phyloP scores from a whole-genome alignment of 2,113 vertebrate species.

The Uropsilus gracilis region DNA sequence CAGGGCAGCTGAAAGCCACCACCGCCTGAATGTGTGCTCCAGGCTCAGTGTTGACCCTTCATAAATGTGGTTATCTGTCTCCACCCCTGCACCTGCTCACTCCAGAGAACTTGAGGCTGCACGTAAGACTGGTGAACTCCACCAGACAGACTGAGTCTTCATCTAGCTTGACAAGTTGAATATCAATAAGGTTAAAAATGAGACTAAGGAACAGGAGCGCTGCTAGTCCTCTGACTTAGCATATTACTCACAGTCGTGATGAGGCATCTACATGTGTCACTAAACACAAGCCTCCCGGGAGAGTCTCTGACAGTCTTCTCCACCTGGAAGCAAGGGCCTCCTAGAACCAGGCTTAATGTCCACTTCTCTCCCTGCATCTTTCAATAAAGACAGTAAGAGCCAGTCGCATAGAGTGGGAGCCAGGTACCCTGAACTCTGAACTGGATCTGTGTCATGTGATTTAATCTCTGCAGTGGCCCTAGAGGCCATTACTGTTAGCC shows the following conservation, averaged over 20 bases:
- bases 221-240: not conserved
- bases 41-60: not conserved
- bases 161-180: not conserved
- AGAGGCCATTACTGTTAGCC: not conserved
- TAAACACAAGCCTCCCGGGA: not conserved
- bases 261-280: not conserved
- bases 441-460: not conserved
- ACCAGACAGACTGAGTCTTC: not conserved
- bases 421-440: fast-evolving
- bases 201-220: not conserved
- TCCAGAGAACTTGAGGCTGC: not conserved
- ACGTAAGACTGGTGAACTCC: slow-evolving; percentile 17
- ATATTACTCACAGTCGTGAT: not conserved
- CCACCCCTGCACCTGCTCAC: not conserved
- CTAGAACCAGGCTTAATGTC: not conserved
- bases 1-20: not conserved
- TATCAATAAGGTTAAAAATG: not conserved
- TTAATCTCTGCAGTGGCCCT: not conserved
- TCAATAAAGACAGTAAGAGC: not conserved
- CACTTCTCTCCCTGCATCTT: not conserved
- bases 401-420: fast-evolving
- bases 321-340: not conserved
- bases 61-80: not conserved
- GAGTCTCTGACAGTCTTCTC: not conserved
- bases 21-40: not conserved